Evolutionary conservation across 2,797 vertebrate genomes (phyloP).

Genomic region (Dipus sagitta): DNA sequence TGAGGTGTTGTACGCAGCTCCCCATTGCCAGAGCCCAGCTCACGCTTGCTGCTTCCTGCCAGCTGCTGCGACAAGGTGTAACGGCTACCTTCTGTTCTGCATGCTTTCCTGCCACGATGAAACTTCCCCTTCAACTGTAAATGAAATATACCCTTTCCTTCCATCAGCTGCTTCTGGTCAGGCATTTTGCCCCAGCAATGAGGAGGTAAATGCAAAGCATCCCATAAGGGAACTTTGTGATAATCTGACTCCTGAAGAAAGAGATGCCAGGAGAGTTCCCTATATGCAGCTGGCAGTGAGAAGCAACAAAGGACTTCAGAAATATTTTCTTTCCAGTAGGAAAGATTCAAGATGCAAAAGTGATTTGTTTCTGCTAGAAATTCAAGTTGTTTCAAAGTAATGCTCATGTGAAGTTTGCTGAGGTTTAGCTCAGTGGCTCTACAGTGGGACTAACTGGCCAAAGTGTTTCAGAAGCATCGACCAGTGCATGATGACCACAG

Average conservation of each 20-base stretch:
- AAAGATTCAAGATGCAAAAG: neutral
- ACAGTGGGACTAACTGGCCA: neutral
- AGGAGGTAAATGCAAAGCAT: slow-evolving; percentile 77
- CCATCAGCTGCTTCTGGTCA: too few relatives aligned
- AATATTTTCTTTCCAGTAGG: neutral
- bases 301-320: neutral
- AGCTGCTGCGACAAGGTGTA: too few relatives aligned
- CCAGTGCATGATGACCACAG: slow-evolving; percentile 80
- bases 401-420: neutral
- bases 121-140: too few relatives aligned
- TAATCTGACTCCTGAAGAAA: slow-evolving; percentile 96
- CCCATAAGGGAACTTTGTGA: slow-evolving; percentile 92
- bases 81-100: too few relatives aligned
- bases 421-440: neutral
- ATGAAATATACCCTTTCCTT: too few relatives aligned
- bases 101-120: too few relatives aligned
- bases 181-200: too few relatives aligned
- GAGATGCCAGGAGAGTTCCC: slow-evolving; percentile 93
- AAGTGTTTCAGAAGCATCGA: neutral
- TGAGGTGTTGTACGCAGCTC: too few relatives aligned
- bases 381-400: neutral
- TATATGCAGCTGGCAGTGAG: slow-evolving; percentile 96
- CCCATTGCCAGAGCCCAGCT: too few relatives aligned
- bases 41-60: too few relatives aligned
- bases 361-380: neutral